Evolutionary conservation across 2,797 vertebrate species (phyloP).

Genomic region (Anisognathus igniventris): DNA sequence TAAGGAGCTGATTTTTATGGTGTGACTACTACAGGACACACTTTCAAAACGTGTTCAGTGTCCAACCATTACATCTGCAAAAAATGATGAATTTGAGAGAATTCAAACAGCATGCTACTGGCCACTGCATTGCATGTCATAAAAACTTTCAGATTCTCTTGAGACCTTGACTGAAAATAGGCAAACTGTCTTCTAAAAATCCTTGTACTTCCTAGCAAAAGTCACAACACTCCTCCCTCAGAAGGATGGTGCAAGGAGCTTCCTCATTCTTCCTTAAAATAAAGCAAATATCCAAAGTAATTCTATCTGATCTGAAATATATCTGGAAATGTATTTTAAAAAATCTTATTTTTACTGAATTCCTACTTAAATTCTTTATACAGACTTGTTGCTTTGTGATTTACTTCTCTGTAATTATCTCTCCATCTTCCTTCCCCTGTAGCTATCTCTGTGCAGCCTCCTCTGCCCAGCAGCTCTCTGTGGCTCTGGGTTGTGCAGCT

Average conservation of each 20-base stretch:
- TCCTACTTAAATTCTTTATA: not conserved
- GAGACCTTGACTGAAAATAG: not conserved
- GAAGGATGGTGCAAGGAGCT: not conserved
- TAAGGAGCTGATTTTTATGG: not conserved
- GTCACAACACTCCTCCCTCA: not conserved
- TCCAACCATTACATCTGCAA: not conserved
- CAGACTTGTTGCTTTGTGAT: not conserved
- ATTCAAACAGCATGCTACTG: rapidly evolving
- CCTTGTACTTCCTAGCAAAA: not conserved
- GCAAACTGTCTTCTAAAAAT: not conserved
- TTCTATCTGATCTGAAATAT: not conserved
- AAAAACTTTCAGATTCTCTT: not conserved
- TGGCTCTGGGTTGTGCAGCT: not conserved
- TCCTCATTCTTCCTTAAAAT: not conserved
- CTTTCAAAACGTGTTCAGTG: not conserved
- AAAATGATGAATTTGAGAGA: not conserved
- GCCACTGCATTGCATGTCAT: not conserved
- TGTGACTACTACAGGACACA: not conserved
- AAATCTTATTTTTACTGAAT: not conserved
- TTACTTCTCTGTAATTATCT: not conserved
- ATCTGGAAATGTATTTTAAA: not conserved
- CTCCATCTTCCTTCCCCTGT: not conserved
- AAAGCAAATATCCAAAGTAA: not conserved
- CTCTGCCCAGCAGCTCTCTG: not conserved
- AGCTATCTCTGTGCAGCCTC: not conserved